A percentile compares a stretch with the other conserved stretches of the same genome.
Evolutionary conservation across 2,113 vertebrate genomes (phyloP).

Genomic region (Brienomyrus longianalis): DNA sequence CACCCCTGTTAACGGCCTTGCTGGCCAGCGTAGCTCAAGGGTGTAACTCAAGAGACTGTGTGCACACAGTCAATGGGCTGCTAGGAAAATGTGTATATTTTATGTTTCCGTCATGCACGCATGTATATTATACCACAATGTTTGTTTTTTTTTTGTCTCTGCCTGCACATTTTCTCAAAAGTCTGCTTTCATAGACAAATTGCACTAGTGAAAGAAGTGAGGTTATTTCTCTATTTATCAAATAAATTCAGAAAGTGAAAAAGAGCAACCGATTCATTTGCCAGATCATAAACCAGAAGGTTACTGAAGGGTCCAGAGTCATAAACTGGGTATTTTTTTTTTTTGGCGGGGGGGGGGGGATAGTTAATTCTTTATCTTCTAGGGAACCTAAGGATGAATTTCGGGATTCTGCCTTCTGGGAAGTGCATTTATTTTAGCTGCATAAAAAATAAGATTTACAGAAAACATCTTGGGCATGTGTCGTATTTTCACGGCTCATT

Average conservation of each 20-base stretch:
- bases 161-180: not conserved
- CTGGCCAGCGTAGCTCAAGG: not conserved
- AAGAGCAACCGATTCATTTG: not conserved
- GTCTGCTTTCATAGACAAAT: not conserved
- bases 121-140: not conserved
- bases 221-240: not conserved
- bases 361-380: not conserved
- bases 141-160: not conserved
- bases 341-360: not conserved
- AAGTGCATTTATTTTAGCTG: slow-evolving; percentile 30
- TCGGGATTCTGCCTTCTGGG: slow-evolving; percentile 1
- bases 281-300: not conserved
- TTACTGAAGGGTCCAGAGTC: not conserved
- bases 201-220: not conserved
- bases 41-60: no score
- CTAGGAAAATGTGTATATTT: not conserved
- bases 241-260: not conserved
- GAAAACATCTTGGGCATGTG: not conserved
- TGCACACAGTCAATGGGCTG: not conserved
- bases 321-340: not conserved
- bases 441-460: not conserved
- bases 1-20: not conserved
- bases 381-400: not conserved
- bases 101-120: not conserved
- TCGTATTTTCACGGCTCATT: not conserved